Percentiles rank a stretch among this genome's conserved stretches.
These are phyloP conservation scores for Holothuria glaberrima DNA, from an alignment of 35 echinoderm and acorn worm genomes.

Conservation along the genomic window DNA sequence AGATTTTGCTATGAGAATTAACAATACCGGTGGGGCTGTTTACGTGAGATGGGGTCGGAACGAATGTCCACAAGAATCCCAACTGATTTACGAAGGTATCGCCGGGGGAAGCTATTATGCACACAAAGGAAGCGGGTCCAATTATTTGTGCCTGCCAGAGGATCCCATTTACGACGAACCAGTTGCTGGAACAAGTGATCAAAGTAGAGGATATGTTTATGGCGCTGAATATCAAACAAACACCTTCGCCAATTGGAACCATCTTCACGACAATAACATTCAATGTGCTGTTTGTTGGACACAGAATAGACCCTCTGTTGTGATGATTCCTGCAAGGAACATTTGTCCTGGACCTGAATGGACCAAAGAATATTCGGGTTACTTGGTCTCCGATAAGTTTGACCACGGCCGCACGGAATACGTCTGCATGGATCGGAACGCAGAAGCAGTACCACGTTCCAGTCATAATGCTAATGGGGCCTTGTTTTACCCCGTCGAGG, in stretches of 20 bases:
- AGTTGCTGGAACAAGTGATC: background rate
- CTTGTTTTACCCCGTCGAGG: constrained; percentile 44
- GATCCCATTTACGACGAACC: constrained; percentile 58
- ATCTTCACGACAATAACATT: constrained; percentile 26
- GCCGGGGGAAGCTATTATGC: constrained; percentile 16
- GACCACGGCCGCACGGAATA: constrained; percentile 18
- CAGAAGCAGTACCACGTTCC: constrained; percentile 1
- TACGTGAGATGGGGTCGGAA: constrained; percentile 46
- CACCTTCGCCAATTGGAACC: background rate
- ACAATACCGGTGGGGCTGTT: background rate
- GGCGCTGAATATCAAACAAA: constrained; percentile 52
- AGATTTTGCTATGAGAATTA: no score
- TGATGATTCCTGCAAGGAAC: constrained; percentile 51
- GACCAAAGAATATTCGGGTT: constrained; percentile 50
- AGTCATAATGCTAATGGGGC: constrained; percentile 1
- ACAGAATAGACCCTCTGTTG: background rate
- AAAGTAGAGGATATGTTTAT: constrained; percentile 26
- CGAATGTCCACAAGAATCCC: constrained; percentile 9
- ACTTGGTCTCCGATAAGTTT: background rate
- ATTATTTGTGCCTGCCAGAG: constrained; percentile 50
- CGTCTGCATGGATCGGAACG: constrained; percentile 45
- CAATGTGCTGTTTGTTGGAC: constrained; percentile 45
- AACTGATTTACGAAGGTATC: constrained; percentile 20
- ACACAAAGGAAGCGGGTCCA: constrained; percentile 40
- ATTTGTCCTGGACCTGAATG: constrained; percentile 52